Percentiles rank a stretch among this genome's conserved stretches.
Evolutionary conservation across 2,888 invertebrate genomes (phyloP).

Genomic region (Metallyticus violacea): DNA sequence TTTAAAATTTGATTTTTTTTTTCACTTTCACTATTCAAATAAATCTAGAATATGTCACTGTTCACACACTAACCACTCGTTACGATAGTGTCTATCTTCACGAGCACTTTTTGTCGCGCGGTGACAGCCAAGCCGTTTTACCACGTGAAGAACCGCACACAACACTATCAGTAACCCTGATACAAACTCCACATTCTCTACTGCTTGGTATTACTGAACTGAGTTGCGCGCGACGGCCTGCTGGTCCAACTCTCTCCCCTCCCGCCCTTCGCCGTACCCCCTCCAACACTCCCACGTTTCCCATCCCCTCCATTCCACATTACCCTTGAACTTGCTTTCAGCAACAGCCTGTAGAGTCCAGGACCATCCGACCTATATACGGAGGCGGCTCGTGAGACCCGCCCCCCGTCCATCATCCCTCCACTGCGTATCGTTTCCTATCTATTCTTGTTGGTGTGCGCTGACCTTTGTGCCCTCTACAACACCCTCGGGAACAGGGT

Average conservation of each 20-base stretch:
- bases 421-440: neutral
- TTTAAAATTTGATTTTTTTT: neutral
- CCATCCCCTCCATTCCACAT: slow-evolving; percentile 53
- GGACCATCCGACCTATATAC: slow-evolving; percentile 47
- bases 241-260: slow-evolving; percentile 58
- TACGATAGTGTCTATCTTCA: neutral
- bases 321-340: slow-evolving; percentile 50
- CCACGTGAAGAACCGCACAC: slow-evolving; percentile 40
- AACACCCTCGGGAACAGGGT: too few species aligned
- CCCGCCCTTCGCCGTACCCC: slow-evolving; percentile 46
- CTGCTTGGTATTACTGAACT: slow-evolving; percentile 47
- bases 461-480: neutral
- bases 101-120: neutral
- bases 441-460: neutral
- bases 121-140: slow-evolving; percentile 42
- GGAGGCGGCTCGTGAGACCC: slow-evolving; percentile 2
- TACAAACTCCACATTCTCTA: slow-evolving; percentile 40
- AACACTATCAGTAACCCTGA: slow-evolving; percentile 45
- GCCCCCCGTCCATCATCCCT: neutral
- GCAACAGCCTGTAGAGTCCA: slow-evolving; percentile 19
- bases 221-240: slow-evolving; percentile 52
- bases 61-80: neutral
- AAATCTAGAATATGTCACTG: neutral
- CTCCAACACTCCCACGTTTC: slow-evolving; percentile 48
- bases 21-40: slow-evolving; percentile 20